phyloP scores from a whole-genome alignment of 30 jellyfish, hydroid and myxozoan genomes.

The Hydractinia symbiolongicarpus region DNA sequence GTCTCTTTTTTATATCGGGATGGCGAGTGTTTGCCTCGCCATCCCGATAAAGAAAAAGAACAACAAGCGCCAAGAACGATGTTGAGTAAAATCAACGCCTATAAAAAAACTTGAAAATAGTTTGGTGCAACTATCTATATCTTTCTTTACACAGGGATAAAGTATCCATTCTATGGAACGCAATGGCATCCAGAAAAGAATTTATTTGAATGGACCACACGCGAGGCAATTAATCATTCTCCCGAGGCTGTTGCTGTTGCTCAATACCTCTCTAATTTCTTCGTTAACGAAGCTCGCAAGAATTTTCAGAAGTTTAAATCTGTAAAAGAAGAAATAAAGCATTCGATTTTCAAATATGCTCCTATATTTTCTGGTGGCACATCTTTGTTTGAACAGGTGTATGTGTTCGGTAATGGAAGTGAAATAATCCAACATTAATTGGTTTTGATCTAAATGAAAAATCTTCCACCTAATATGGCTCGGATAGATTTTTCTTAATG shows the following conservation, averaged over 20 bases:
- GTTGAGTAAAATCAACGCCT: not conserved
- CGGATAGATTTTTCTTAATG: too few species aligned
- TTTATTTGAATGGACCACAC: conserved; percentile 51
- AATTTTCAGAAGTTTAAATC: conserved; percentile 33
- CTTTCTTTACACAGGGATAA: conserved; percentile 26
- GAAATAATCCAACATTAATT: conserved; percentile 6
- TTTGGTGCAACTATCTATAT: not conserved
- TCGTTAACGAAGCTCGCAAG: conserved; percentile 48
- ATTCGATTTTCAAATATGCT: conserved; percentile 31
- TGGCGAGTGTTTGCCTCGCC: too few species aligned
- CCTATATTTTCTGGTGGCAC: conserved; percentile 45
- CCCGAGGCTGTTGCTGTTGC: conserved; percentile 36
- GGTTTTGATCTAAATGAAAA: not conserved
- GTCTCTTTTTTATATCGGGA: too few species aligned
- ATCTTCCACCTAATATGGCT: too few species aligned
- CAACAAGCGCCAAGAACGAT: too few species aligned
- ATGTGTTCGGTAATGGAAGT: conserved; percentile 20
- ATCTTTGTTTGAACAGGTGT: conserved; percentile 51
- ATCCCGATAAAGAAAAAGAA: too few species aligned
- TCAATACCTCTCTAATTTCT: conserved; percentile 48
- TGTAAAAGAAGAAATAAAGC: conserved; percentile 17
- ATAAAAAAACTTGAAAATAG: not conserved
- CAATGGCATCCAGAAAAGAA: conserved; percentile 74
- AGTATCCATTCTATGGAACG: conserved; percentile 61
- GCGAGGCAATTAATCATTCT: conserved; percentile 40